Conservation (phyloP, 2,888 invertebrate genomes). For the Caenorhabditis becei region DNA sequence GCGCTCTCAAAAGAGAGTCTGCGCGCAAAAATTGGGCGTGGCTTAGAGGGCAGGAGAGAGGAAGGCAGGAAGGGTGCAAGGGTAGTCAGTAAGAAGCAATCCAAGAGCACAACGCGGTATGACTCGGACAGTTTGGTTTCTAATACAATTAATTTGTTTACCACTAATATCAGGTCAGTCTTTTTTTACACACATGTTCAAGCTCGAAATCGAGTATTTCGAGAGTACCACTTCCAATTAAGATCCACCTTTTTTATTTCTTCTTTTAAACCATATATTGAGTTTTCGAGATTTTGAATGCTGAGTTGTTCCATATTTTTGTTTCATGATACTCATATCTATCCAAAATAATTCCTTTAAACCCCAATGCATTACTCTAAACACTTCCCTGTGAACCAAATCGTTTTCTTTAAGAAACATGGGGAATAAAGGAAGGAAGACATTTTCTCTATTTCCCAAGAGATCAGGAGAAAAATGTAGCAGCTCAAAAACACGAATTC, state of each 20-base stretch:
- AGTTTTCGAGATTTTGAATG: no score
- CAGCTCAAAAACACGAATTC: no score
- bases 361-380: constrained; percentile 1
- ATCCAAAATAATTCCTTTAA: constrained; percentile 6
- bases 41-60: constrained; percentile 36
- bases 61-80: constrained; percentile 27
- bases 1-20: constrained; percentile 15
- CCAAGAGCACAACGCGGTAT: constrained; percentile 23
- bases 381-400: no score
- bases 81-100: constrained; percentile 41
- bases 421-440: no score
- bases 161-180: constrained; percentile 24
- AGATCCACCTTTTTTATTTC: no score
- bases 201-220: no score
- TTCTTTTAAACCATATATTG: no score
- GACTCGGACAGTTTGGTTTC: constrained; percentile 2
- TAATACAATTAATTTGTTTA: constrained; percentile 13
- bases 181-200: not conserved
- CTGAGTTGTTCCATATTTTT: no score
- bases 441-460: no score
- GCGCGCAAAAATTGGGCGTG: constrained; percentile 46
- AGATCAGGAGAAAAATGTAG: no score
- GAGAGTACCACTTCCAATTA: no score
- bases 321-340: not conserved
- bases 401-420: no score